A percentile compares a stretch with the other conserved stretches of the same genome.
These are phyloP conservation scores for Jacana jacana DNA, from an alignment of 2,113 vertebrate species.

Conservation along the genomic window DNA sequence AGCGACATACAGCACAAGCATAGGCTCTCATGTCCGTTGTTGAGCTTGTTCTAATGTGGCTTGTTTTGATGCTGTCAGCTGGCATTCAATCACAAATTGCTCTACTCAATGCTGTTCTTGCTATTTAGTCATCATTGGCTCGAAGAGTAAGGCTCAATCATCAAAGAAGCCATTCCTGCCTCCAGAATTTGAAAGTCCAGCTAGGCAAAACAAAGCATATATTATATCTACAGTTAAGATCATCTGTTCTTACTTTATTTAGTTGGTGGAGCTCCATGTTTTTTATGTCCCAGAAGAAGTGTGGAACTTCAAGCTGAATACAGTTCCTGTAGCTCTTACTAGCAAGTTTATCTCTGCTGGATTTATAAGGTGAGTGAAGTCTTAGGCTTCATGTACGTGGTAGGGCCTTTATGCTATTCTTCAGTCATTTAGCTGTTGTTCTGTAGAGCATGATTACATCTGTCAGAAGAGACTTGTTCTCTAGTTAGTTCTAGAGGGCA, in stretches of 20 bases:
- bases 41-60: not conserved
- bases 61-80: not conserved
- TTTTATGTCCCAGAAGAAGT: constrained; percentile 88
- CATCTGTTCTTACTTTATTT: constrained; percentile 46
- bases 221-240: not conserved
- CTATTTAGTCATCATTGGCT: not conserved
- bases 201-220: not conserved
- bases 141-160: not conserved
- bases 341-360: constrained; percentile 87
- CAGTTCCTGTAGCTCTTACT: constrained; percentile 79
- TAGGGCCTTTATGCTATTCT: not conserved
- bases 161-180: not conserved
- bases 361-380: constrained; percentile 85
- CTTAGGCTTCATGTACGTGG: not conserved
- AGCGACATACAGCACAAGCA: not conserved
- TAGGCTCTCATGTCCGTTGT: not conserved
- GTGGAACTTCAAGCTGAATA: constrained; percentile 90
- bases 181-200: not conserved
- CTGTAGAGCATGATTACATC: not conserved
- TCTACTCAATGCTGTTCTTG: not conserved
- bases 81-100: not conserved
- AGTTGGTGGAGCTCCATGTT: constrained; percentile 91
- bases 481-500: not conserved
- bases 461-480: not conserved
- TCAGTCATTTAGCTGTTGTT: not conserved